A percentile compares a stretch with the other conserved stretches of the same genome.
These are phyloP conservation scores for Sciurus carolinensis DNA, from an alignment of 2,797 vertebrate genomes.

Conservation along the genomic window DNA sequence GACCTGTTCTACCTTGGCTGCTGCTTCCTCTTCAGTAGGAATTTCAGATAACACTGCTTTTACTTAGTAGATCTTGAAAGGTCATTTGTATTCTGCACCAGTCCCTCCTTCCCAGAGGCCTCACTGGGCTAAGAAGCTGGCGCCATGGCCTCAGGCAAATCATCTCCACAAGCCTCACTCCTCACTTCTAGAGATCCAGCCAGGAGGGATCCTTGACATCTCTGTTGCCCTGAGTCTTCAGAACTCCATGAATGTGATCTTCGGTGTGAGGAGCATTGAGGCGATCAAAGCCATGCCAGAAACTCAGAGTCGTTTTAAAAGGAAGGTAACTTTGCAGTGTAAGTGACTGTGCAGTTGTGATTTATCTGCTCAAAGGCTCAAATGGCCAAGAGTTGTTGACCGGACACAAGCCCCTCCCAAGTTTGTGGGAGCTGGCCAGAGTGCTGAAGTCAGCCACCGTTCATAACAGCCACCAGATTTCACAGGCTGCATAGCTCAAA, in stretches of 20 bases:
- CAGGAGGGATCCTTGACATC: not conserved
- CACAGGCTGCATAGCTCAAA: not conserved
- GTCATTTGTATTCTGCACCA: not conserved
- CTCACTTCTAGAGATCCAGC: not conserved
- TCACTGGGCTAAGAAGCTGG: not conserved
- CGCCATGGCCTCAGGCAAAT: not conserved
- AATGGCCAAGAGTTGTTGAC: not conserved
- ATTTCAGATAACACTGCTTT: not conserved
- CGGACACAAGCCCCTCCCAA: not conserved
- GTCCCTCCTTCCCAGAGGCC: not conserved
- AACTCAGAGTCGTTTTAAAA: not conserved
- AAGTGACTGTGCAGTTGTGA: not conserved
- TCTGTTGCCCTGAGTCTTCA: not conserved
- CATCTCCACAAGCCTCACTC: not conserved
- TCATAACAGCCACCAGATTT: not conserved
- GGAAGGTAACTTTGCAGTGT: slow-evolving; percentile 11
- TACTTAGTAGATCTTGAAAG: not conserved
- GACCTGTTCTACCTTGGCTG: not conserved
- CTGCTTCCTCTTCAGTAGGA: not conserved
- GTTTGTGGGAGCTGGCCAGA: slow-evolving; percentile 72
- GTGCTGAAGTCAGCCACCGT: slow-evolving; percentile 73
- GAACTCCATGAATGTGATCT: not conserved
- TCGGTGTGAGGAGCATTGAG: not conserved
- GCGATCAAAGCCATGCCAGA: not conserved
- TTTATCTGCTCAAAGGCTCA: not conserved